Base-by-base conservation (phyloP, 2,797 vertebrate genomes). In the Paedocypris micromegethes region DNA sequence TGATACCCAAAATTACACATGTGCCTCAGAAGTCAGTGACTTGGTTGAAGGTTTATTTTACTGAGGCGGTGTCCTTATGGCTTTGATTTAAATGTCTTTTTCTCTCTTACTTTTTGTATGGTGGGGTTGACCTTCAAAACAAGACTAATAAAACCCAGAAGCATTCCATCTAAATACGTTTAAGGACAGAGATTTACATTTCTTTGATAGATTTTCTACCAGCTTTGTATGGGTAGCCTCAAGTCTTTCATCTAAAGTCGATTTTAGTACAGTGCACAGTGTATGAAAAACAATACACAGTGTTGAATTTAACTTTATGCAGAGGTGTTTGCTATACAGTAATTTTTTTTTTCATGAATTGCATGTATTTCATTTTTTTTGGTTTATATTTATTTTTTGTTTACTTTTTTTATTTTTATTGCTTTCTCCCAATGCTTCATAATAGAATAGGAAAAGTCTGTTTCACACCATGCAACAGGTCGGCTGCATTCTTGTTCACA, bases 401-500 rank as follows among this genome's bases (percentile, higher is more conserved):
- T 57, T 23, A 23, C 1, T 23, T 23, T 23, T 1, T 23, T 23
- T 23, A 23, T 23, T 1, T 23, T 23, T 23, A 23, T 23, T 23
- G 23, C 23, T 23, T 23, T 23, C 23, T 23, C 23, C 66, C 60
- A 55, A 55, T 45, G 23, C 43, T 58, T 71, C 56, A 58, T 67
- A 70, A 72, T 76, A 72, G 66, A 59, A 66, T 71, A 68, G 43
- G 58, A 59, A 58, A 72, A 72, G 70, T 77, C 70, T 69, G 50
- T 49, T 53, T 66, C 59, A 66, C 37, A 50, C 56, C 48, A 72
- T 39, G 50, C 65, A 70, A 59, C 53, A 58, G 71, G 58, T 77
- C 51, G 52, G 58, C 43, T 64, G 58, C 72, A 76, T 62, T 77
- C 44, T 63, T 67, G 40, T 71, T 61, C 74, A 75, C 71, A 67